Evolutionary conservation across 1,140 invertebrate genomes (phyloP).

Genomic region (Drosophila rhopaloa): DNA sequence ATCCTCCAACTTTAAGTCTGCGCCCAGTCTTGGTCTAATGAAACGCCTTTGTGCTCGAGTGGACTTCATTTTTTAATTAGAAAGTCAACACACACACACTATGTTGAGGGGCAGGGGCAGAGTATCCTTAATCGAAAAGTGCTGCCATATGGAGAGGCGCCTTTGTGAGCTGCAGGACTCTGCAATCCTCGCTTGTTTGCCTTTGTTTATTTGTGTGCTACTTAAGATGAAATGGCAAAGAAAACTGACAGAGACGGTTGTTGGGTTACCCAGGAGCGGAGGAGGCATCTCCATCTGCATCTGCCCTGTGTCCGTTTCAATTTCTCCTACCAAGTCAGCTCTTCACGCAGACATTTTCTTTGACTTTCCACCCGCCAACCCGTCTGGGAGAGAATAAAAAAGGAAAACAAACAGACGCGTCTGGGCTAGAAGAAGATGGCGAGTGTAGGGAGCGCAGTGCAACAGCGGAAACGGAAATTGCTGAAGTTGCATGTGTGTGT

Average conservation of each 20-base stretch:
- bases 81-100: constrained; percentile 62
- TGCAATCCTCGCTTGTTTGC: constrained; percentile 53
- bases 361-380: constrained; percentile 50
- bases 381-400: constrained; percentile 35
- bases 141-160: constrained; percentile 52
- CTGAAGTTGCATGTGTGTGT: constrained; percentile 70
- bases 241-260: constrained; percentile 61
- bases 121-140: constrained; percentile 51
- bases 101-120: not conserved
- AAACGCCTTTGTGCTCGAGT: constrained; percentile 55
- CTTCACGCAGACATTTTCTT: constrained; percentile 72
- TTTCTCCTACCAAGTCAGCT: constrained; percentile 62
- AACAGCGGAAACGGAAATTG: constrained; percentile 80
- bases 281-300: not conserved
- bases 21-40: constrained; percentile 49
- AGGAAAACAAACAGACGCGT: constrained; percentile 44
- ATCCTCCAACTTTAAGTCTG: constrained; percentile 39
- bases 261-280: constrained; percentile 8
- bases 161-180: constrained; percentile 51
- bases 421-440: constrained; percentile 14
- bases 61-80: constrained; percentile 77
- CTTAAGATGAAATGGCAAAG: constrained; percentile 82
- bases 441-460: constrained; percentile 49
- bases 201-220: constrained; percentile 76
- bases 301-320: constrained; percentile 73